phyloP scores from a whole-genome alignment of 1,140 invertebrate genomes.

The Achroia grisella region DNA sequence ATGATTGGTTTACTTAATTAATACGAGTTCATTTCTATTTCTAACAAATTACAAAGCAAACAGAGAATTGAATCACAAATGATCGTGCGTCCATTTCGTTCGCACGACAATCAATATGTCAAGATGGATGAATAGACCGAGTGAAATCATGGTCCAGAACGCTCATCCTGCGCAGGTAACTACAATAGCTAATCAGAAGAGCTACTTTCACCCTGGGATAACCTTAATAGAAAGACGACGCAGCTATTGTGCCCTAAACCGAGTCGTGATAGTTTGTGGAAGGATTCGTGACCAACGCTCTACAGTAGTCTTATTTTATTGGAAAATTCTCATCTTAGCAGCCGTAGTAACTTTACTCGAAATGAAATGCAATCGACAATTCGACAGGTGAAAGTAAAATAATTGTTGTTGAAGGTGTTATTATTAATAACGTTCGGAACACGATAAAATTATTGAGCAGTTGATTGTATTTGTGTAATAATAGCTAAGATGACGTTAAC shows the following conservation, averaged over 20 bases:
- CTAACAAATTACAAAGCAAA: slow-evolving; percentile 27
- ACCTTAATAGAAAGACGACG: slow-evolving; percentile 55
- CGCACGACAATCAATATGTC: slow-evolving; percentile 51
- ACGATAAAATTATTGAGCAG: not conserved
- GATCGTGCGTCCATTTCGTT: slow-evolving; percentile 28
- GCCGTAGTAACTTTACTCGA: slow-evolving; percentile 43
- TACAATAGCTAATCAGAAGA: slow-evolving; percentile 59
- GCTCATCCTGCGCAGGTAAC: slow-evolving; percentile 31
- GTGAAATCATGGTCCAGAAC: slow-evolving; percentile 61
- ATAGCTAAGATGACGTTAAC: slow-evolving; percentile 3
- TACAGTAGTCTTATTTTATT: slow-evolving; percentile 56
- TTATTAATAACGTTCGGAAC: too few species aligned
- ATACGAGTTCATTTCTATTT: slow-evolving; percentile 30
- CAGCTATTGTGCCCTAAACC: slow-evolving; percentile 52
- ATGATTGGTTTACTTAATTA: slow-evolving; percentile 18
- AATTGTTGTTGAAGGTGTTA: slow-evolving; percentile 4
- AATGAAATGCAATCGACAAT: slow-evolving; percentile 46
- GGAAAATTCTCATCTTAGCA: slow-evolving; percentile 46
- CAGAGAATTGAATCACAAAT: slow-evolving; percentile 54
- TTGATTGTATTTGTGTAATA: slow-evolving; percentile 16
- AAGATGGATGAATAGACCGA: slow-evolving; percentile 46
- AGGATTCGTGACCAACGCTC: slow-evolving; percentile 60
- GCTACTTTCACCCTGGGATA: slow-evolving; percentile 59
- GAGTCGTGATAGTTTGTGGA: slow-evolving; percentile 59
- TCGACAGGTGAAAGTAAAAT: slow-evolving; percentile 54